A percentile compares a stretch with the other conserved stretches of the same genome.
Conservation (phyloP, 2,888 invertebrate genomes). For the Gonocerus acuteangulatus region DNA sequence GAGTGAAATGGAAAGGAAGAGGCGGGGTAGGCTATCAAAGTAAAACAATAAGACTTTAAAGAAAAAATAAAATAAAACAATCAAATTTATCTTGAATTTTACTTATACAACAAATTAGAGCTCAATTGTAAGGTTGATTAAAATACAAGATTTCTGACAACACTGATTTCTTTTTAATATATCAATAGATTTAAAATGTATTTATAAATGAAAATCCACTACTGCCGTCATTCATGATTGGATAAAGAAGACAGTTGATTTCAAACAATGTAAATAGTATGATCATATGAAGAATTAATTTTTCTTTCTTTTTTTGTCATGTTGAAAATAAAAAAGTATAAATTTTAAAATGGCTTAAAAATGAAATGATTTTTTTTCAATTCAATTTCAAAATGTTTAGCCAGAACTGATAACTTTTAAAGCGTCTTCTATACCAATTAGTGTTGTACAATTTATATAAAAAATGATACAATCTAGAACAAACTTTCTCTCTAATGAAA, state of each 20-base stretch:
- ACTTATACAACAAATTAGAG: constrained; percentile 25
- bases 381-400: constrained; percentile 3
- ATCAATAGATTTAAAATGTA: constrained; percentile 16
- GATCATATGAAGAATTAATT: constrained; percentile 1
- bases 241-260: constrained; percentile 14
- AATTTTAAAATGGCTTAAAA: not conserved
- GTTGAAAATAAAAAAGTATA: constrained; percentile 7
- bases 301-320: constrained; percentile 4
- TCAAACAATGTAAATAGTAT: constrained; percentile 1
- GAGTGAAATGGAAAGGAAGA: too few relatives aligned
- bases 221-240: constrained; percentile 9
- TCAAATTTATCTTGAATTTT: constrained; percentile 24
- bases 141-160: constrained; percentile 22
- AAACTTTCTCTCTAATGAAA: constrained; percentile 28
- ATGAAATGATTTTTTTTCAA: constrained; percentile 2
- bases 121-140: constrained; percentile 19
- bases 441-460: constrained; percentile 7
- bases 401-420: constrained; percentile 27
- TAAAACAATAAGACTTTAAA: not conserved
- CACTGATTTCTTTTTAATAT: constrained; percentile 19
- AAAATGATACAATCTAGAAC: constrained; percentile 25
- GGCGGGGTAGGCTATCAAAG: too few relatives aligned
- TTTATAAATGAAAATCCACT: constrained; percentile 22
- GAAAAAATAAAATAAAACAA: constrained; percentile 7
- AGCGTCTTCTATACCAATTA: constrained; percentile 5